Base-by-base conservation (phyloP, 2,888 invertebrate species). In the Aphodius granarius region DNA sequence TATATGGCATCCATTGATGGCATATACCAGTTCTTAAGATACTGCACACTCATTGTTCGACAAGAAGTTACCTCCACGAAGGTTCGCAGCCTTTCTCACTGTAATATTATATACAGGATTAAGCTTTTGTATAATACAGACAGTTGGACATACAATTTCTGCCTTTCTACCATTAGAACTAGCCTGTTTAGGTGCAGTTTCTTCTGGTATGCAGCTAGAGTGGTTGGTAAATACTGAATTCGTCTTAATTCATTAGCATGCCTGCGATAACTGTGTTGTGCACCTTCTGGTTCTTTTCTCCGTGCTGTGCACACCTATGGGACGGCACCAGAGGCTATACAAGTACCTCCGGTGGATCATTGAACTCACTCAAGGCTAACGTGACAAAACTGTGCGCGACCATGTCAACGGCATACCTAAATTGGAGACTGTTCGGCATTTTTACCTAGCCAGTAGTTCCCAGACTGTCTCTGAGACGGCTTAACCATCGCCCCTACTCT, bases 331-430 rank as follows among this genome's bases (percentile, higher is more conserved):
- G n/a, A 9, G 68, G 21, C 68, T 20, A 19, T 66, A 21, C 1
- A n/a, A 6, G n/a, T n/a, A n/a, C 19, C 22, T 20, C 19, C 5
- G 18, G 63, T 71, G 22, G 76, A 76, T 43, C 76, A 71, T 74
- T 72, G 76, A 76, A 73, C 76, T 74, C 19, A 63, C 43, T 21
- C 75, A 75, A 75, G 75, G 75, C 66, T 68, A 75, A 66, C 72
- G 72, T 65, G 71, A 75, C 75, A 75, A 73, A 68, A 73, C 62
- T 23, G 66, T 64, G 64, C 71, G 63, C 16, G 43, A 18, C 62
- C 71, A 65, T 71, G 75, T 72, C 72, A 63, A 71, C 64, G n/a
- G 72, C 72, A 75, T 65, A 75, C 64, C 63, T 64, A 75, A 68
- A 68, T 68, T 68, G 68, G 68, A 68, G 68, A n/a, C 68, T 68